Evolutionary conservation across 1,140 invertebrate genomes (phyloP), one percentile per base, ranked within the genome.

Genomic region (Bradynema listronoti): DNA sequence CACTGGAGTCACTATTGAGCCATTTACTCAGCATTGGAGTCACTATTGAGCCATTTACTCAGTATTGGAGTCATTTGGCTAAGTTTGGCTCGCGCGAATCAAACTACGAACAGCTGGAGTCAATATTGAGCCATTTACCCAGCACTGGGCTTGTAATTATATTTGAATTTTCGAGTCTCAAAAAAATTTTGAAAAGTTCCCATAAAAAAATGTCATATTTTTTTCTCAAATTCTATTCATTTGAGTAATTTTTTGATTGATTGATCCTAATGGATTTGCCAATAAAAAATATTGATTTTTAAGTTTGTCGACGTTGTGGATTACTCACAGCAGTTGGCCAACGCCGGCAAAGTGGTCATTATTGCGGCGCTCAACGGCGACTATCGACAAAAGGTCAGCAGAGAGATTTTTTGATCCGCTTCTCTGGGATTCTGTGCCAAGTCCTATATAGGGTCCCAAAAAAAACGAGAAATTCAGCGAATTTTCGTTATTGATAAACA

Each of bases 321-420:
- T 16, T 84, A 84, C 71, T 78, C 80, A 67, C 84, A 85, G 68
- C 63, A 75, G 24, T 80, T 85, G 81, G 84, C 85, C 2, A 82
- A 85, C 61, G 60, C 57, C 46, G 84, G 85, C 1, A 85, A 85
- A 78, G 82, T 80, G 25, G 83, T 86, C 1, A 83, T 85, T 24
- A 83, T 86, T 6, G 85, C 85, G 22, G 85, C 84, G 22, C 68
- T 86, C 41, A 84, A 85, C 79, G 85, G 83, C 5, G 85, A 84
- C 16, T 85, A 80, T 69, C 82, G 83, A 70, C 79, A 84, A 73
- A 75, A 82, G 78, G 81, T 82, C 68, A 59, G 11, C 11, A 39
- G 19, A 39, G 19, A 65, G 57, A 33, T 61, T 5, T 24, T 24
- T 39, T 25, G 22, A 22, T 45, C 19, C 7, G 14, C 4, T 29